Base-by-base conservation (phyloP, 2,888 invertebrate genomes). In the Capitulum mitella region DNA sequence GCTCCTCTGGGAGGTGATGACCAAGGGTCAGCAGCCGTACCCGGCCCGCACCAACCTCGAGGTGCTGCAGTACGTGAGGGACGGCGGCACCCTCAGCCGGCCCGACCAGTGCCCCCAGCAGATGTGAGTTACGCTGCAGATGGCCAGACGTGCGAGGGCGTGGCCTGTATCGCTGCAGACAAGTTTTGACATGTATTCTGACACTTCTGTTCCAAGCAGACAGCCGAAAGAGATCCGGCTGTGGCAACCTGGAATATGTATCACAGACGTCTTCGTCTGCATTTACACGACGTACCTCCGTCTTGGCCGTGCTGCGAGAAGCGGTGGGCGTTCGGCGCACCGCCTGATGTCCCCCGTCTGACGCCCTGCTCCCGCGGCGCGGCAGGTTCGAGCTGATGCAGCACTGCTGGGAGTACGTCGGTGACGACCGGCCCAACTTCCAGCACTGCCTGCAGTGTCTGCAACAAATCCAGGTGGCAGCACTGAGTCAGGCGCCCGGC, bases 21-120 rank as follows among this genome's bases (percentile, higher is more conserved):
- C 98, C 0, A 87, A 98, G 78, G 98, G 98, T 0, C 95, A 97
- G 84, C 96, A 97, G 85, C 99, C 99, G 0, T 99, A 99, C 87
- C 95, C 94, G 12, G 96, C 95, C 19, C 89, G 94, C 81, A 93
- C 93, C 80, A 98, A 98, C 87, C 88, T 93, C 26, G 96, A 98
- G 85, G 98, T 98, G 43, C 87, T 97, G 80, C 91, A 93, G 83
- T 94, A 93, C 85, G 96, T 98, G 16, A 89, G 94, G 81, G 90
- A 91, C 5, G 96, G 97, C 0, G 97, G 97, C 46, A 89, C 92
- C 74, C 89, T 96, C n/a, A 86, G 86, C 75, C 89, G 92, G 83
- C 94, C 94, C 8, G 89, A 89, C 10, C 93, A 93, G 85, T 97
- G 97, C 85, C 95, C 97, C 0, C 90, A 92, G 82, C 86, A 86